Evolutionary conservation across 64 coral and sea anemone species (phyloP).

Genomic region (Orbicella faveolata): DNA sequence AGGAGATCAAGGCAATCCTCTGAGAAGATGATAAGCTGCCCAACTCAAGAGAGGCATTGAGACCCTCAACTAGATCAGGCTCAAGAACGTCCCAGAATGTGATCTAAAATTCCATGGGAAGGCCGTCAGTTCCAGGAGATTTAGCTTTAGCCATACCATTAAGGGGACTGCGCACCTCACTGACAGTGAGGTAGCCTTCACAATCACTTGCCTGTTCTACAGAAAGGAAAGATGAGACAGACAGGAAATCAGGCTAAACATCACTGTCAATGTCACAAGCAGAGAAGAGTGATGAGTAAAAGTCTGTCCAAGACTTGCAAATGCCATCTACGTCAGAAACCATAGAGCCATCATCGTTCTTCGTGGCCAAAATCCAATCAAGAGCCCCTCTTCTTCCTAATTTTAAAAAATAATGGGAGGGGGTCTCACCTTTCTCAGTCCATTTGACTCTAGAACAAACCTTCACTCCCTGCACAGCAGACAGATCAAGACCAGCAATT

Average conservation of each 20-base stretch:
- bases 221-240: not conserved
- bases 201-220: not conserved
- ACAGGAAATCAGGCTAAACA: too few species aligned
- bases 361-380: not conserved
- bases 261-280: too few species aligned
- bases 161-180: not conserved
- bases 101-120: conserved; percentile 39
- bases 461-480: not conserved
- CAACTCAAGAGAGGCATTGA: not conserved
- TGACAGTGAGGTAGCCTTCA: not conserved
- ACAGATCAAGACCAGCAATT: not conserved
- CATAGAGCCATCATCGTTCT: not conserved
- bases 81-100: conserved; percentile 4
- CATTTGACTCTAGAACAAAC: not conserved
- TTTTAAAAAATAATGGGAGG: not conserved
- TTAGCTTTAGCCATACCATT: conserved; percentile 7
- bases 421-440: conserved; percentile 1
- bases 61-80: too few species aligned
- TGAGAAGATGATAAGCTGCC: not conserved
- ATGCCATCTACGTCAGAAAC: too few species aligned
- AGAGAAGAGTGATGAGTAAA: too few species aligned
- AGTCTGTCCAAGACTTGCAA: too few species aligned
- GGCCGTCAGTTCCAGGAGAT: conserved; percentile 22
- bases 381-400: not conserved
- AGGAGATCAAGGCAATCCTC: not conserved